These are phyloP conservation scores for Ramphastos sulfuratus DNA, from an alignment of 2,113 vertebrate species.

Conservation along the genomic window DNA sequence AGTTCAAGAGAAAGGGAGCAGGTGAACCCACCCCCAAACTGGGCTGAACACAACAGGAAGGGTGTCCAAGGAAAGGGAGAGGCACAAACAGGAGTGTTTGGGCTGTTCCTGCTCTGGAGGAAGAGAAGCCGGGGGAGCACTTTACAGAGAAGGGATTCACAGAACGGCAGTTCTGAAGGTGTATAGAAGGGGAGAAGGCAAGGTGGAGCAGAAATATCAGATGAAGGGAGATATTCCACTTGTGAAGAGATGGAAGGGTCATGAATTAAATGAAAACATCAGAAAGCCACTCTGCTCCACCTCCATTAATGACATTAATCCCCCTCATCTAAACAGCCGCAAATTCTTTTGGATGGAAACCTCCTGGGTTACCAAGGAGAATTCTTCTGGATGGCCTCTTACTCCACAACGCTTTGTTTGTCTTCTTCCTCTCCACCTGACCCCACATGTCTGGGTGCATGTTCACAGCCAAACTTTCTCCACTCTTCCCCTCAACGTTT, in stretches of 20 bases:
- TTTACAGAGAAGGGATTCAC: background rate
- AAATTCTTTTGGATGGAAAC: background rate
- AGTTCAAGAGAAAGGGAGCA: background rate
- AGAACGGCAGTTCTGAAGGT: background rate
- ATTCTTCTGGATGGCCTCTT: accelerated
- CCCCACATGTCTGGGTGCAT: accelerated
- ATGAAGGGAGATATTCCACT: accelerated
- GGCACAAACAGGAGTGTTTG: accelerated
- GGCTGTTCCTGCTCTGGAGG: too few species aligned
- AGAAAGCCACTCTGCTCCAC: background rate
- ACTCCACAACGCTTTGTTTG: background rate
- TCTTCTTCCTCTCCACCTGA: background rate
- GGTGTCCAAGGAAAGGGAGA: background rate
- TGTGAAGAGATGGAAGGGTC: background rate
- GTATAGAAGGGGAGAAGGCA: background rate
- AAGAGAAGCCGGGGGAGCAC: background rate
- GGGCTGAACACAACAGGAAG: background rate
- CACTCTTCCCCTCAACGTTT: background rate
- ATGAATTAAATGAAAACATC: background rate
- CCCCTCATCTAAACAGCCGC: background rate
- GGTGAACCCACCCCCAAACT: background rate
- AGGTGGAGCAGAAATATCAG: accelerated
- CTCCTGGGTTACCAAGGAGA: background rate
- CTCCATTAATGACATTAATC: background rate
- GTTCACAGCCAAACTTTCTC: background rate